A percentile compares a stretch with the other conserved stretches of the same genome.
phyloP scores from a whole-genome alignment of 2,113 vertebrate genomes.

The Chloropsis hardwickii region DNA sequence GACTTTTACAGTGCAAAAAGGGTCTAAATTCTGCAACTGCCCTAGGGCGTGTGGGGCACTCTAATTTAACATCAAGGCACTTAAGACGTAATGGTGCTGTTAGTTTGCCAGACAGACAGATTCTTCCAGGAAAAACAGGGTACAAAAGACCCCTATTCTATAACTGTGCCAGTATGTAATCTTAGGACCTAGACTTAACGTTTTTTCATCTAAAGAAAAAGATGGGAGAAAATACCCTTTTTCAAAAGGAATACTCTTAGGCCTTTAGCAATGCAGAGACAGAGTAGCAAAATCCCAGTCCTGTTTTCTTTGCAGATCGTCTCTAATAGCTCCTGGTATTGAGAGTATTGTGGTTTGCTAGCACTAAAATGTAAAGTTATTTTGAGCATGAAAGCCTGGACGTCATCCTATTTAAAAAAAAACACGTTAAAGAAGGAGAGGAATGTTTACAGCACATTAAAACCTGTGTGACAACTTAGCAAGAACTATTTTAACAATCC shows the following conservation, averaged over 20 bases:
- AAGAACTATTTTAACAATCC: conserved; percentile 56
- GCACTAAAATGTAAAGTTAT: conserved; percentile 21
- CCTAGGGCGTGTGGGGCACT: neutral
- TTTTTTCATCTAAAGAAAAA: conserved; percentile 4
- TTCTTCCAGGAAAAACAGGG: conserved; percentile 15
- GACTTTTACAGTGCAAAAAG: neutral
- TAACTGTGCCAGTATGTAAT: neutral
- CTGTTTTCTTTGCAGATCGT: neutral
- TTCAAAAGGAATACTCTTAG: neutral
- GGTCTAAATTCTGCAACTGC: conserved; percentile 22
- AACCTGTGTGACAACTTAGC: conserved; percentile 49
- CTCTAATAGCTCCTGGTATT: neutral
- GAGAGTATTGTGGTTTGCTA: neutral
- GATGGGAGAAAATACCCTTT: neutral
- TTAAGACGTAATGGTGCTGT: neutral
- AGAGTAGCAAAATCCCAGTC: neutral
- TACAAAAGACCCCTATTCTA: conserved; percentile 40
- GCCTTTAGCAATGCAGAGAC: neutral
- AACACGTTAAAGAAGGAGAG: neutral
- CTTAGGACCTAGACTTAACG: neutral
- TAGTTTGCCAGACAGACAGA: neutral
- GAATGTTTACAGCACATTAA: conserved; percentile 40
- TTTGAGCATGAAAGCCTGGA: conserved; percentile 11
- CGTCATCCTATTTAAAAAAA: neutral
- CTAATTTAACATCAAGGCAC: conserved; percentile 20